Conservation (phyloP, 2,797 vertebrate species). For the Leuciscus waleckii region DNA sequence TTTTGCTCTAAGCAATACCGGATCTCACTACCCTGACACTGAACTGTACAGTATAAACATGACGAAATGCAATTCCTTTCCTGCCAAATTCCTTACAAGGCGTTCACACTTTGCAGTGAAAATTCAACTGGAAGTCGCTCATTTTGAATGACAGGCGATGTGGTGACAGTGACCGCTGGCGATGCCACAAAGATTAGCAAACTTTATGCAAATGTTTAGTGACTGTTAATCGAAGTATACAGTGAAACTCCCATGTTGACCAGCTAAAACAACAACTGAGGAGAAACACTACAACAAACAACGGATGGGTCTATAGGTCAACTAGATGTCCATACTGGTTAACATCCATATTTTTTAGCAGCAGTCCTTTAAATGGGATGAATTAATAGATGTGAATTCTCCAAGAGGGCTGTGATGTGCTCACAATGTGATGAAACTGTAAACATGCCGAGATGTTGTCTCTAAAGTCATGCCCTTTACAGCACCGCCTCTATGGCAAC, state of each 20-base stretch:
- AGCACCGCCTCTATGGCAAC: background rate
- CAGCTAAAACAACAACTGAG: background rate
- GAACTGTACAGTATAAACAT: slow-evolving; percentile 3
- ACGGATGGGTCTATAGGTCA: background rate
- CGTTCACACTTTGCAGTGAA: background rate
- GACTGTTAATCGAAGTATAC: background rate
- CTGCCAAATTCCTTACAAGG: background rate
- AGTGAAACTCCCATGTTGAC: background rate
- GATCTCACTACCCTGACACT: slow-evolving; percentile 8
- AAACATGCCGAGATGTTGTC: background rate
- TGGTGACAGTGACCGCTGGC: background rate
- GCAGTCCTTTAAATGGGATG: background rate
- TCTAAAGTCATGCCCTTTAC: background rate
- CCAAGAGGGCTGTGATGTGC: background rate
- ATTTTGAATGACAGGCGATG: background rate
- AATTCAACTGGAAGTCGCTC: background rate
- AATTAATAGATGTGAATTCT: background rate
- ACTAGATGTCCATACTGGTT: background rate
- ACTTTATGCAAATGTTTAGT: slow-evolving; percentile 21
- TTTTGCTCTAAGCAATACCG: slow-evolving; percentile 15
- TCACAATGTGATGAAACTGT: background rate
- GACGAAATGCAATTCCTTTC: slow-evolving; percentile 4
- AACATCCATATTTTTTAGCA: background rate
- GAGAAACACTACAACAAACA: background rate
- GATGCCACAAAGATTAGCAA: background rate